A percentile compares a stretch with the other conserved stretches of the same genome.
phyloP scores from a whole-genome alignment of 2,797 vertebrate species.

The Sebastes taczanowskii region DNA sequence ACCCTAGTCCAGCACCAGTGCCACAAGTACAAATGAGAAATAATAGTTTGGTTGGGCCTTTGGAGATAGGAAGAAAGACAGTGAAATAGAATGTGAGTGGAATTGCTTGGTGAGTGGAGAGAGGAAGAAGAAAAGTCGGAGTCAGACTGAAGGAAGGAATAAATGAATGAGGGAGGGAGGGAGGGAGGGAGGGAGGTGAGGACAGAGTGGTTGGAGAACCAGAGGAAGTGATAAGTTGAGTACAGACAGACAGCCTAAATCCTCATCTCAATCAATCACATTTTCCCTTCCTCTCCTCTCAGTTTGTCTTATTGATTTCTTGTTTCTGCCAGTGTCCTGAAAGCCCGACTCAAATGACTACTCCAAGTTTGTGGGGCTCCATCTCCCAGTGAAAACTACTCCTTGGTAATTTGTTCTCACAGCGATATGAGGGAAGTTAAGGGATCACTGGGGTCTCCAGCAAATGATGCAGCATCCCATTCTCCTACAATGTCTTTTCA shows the following conservation, averaged over 20 bases:
- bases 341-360: constrained; percentile 69
- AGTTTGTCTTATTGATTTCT: constrained; percentile 77
- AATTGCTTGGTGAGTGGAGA: constrained; percentile 13
- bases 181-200: constrained; percentile 1
- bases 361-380: constrained; percentile 44
- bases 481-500: background rate
- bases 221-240: constrained; percentile 67
- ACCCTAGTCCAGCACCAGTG: background rate
- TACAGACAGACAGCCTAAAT: constrained; percentile 64
- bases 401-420: constrained; percentile 42
- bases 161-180: constrained; percentile 17
- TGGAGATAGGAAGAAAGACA: constrained; percentile 36
- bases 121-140: background rate
- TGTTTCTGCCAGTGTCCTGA: constrained; percentile 66
- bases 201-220: constrained; percentile 31
- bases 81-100: background rate
- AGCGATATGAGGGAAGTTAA: constrained; percentile 2
- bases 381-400: constrained; percentile 32
- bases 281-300: constrained; percentile 65
- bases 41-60: constrained; percentile 33
- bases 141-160: background rate
- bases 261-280: constrained; percentile 76
- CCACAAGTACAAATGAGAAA: constrained; percentile 4
- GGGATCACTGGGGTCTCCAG: background rate
- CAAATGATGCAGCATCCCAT: background rate